Percentiles rank a stretch among this genome's conserved stretches.
phyloP scores from a whole-genome alignment of 2,797 vertebrate genomes.

The Mormyrops boulengeri region DNA sequence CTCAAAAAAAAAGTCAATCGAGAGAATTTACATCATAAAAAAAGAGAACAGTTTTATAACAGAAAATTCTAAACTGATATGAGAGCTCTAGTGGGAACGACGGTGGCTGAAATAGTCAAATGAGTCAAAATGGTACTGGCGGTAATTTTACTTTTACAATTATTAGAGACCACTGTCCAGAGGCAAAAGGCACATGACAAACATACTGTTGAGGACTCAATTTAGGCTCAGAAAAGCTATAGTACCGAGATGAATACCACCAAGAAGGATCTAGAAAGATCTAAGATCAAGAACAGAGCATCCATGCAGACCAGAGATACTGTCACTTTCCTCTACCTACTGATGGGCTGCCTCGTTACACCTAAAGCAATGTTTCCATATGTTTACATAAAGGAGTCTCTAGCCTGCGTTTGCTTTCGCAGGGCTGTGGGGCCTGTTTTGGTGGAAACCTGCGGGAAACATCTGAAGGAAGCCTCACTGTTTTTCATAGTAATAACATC shows the following conservation, averaged over 20 bases:
- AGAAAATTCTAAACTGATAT: not conserved
- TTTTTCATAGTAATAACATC: not conserved
- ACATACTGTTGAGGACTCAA: not conserved
- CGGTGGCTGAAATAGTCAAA: not conserved
- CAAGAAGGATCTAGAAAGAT: not conserved
- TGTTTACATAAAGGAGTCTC: constrained; percentile 20
- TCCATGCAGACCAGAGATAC: not conserved
- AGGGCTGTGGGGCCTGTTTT: constrained; percentile 21
- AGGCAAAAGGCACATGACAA: not conserved
- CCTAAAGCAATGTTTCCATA: not conserved
- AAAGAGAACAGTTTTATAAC: not conserved
- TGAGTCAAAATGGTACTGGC: not conserved
- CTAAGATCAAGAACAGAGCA: not conserved
- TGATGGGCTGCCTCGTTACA: constrained; percentile 20
- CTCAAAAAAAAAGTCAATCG: not conserved
- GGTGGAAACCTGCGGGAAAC: constrained; percentile 31
- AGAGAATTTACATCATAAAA: constrained; percentile 10
- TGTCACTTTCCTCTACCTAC: constrained; percentile 8
- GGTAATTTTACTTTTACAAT: not conserved
- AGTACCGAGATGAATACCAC: not conserved
- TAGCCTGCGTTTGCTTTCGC: constrained; percentile 9
- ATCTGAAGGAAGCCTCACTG: constrained; percentile 1
- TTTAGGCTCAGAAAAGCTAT: not conserved
- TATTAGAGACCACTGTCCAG: not conserved
- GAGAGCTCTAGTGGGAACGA: not conserved